These are phyloP conservation scores for Notodonta dromedarius DNA, from an alignment of 2,888 invertebrate genomes.

Conservation along the genomic window DNA sequence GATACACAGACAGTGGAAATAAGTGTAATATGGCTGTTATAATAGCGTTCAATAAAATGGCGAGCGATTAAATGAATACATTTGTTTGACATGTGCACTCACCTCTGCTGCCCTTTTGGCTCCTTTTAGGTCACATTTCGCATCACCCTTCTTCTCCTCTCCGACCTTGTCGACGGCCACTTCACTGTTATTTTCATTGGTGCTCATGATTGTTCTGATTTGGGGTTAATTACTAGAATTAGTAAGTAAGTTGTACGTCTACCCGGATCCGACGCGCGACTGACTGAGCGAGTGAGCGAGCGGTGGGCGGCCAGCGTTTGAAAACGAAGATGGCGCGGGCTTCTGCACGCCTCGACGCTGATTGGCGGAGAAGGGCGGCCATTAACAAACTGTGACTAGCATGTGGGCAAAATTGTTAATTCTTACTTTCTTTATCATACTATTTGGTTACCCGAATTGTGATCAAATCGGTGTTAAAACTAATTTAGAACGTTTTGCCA, in stretches of 20 bases:
- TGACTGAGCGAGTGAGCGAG: conserved; percentile 85
- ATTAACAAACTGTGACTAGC: conserved; percentile 68
- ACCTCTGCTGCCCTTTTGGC: conserved; percentile 95
- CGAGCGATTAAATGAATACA: conserved; percentile 79
- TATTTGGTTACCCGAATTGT: conserved; percentile 12
- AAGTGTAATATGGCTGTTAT: conserved; percentile 47
- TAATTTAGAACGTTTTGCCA: conserved; percentile 17
- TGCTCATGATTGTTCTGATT: conserved; percentile 82
- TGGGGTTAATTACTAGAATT: conserved; percentile 70
- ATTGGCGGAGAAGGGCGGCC: conserved; percentile 72
- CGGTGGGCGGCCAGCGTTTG: conserved; percentile 87
- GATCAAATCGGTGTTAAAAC: conserved; percentile 51
- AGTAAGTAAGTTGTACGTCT: conserved; percentile 74
- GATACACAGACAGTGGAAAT: conserved; percentile 34
- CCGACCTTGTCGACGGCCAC: conserved; percentile 94
- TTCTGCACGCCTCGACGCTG: conserved; percentile 64
- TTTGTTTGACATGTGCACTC: conserved; percentile 85
- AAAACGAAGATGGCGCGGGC: conserved; percentile 93
- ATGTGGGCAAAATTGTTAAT: conserved; percentile 62
- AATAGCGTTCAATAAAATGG: conserved; percentile 80
- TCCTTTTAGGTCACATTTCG: conserved; percentile 93
- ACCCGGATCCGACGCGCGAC: conserved; percentile 87
- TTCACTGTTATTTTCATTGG: conserved; percentile 91
- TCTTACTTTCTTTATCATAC: conserved; percentile 36
- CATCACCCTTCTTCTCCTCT: conserved; percentile 88